Conservation (phyloP, 1,140 invertebrate genomes). For the Mamestra configurata region DNA sequence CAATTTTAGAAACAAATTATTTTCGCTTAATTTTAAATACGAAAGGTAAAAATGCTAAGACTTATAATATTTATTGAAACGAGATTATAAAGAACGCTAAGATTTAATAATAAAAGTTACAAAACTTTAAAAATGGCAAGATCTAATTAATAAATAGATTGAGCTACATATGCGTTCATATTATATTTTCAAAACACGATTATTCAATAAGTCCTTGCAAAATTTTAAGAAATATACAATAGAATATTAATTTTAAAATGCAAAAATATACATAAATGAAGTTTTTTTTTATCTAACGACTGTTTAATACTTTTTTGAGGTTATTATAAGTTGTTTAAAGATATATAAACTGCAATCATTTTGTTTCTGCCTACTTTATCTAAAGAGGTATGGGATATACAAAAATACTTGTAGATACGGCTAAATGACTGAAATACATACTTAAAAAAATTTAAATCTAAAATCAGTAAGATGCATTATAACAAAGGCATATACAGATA, state of each 20-base stretch:
- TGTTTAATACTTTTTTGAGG: constrained; percentile 23
- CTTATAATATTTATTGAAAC: constrained; percentile 49
- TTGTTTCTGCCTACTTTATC: too few relatives aligned
- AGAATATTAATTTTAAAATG: constrained; percentile 15
- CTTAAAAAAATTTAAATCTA: background rate
- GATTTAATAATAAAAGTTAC: constrained; percentile 17
- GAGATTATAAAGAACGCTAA: constrained; percentile 47
- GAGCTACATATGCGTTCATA: constrained; percentile 48
- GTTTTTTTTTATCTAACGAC: background rate
- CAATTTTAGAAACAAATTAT: constrained; percentile 37
- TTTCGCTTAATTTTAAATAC: constrained; percentile 38
- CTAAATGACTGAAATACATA: background rate
- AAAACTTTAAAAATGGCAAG: constrained; percentile 49
- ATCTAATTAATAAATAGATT: constrained; percentile 44
- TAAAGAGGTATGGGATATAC: background rate
- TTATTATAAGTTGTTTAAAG: too few relatives aligned
- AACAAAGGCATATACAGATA: too few relatives aligned
- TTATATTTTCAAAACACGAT: constrained; percentile 31
- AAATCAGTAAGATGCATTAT: background rate
- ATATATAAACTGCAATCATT: too few relatives aligned
- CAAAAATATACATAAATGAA: constrained; percentile 32
- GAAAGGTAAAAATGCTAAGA: constrained; percentile 46
- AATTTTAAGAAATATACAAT: constrained; percentile 38
- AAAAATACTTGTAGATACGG: background rate
- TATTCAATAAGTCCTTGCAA: constrained; percentile 19